phyloP scores from a whole-genome alignment of 2,888 invertebrate species.

The Mythimna albipuncta region DNA sequence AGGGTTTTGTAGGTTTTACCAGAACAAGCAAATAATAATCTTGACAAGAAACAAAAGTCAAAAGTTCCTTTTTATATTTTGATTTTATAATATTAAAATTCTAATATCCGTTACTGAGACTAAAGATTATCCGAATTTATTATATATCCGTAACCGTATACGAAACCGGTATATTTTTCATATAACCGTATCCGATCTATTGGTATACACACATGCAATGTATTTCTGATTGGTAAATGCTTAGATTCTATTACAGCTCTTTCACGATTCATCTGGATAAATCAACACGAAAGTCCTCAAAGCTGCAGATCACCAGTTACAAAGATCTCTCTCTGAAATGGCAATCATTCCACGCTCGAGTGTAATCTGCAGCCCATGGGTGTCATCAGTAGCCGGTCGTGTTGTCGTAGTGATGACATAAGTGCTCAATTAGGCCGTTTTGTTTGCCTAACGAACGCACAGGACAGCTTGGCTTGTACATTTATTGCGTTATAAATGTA shows the following conservation, averaged over 20 bases:
- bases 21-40: too few species aligned
- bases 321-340: slow-evolving; percentile 30
- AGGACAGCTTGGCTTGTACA: slow-evolving; percentile 60
- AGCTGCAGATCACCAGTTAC: slow-evolving; percentile 53
- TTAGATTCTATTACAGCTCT: slow-evolving; percentile 39
- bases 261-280: slow-evolving; percentile 59
- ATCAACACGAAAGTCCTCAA: slow-evolving; percentile 65
- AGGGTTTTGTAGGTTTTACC: too few species aligned
- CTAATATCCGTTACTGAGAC: too few species aligned
- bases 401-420: slow-evolving; percentile 68
- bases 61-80: too few species aligned
- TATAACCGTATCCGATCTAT: too few species aligned
- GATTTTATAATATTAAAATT: too few species aligned
- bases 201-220: not conserved
- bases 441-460: slow-evolving; percentile 67
- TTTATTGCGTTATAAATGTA: slow-evolving; percentile 40
- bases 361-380: slow-evolving; percentile 26
- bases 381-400: slow-evolving; percentile 46
- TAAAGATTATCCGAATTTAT: too few species aligned
- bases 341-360: slow-evolving; percentile 19
- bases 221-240: not conserved
- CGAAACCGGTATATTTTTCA: too few species aligned
- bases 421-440: slow-evolving; percentile 74
- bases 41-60: too few species aligned
- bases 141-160: too few species aligned